These are phyloP conservation scores for Spicauda simplicius DNA, from an alignment of 2,888 invertebrate species.

Conservation along the genomic window DNA sequence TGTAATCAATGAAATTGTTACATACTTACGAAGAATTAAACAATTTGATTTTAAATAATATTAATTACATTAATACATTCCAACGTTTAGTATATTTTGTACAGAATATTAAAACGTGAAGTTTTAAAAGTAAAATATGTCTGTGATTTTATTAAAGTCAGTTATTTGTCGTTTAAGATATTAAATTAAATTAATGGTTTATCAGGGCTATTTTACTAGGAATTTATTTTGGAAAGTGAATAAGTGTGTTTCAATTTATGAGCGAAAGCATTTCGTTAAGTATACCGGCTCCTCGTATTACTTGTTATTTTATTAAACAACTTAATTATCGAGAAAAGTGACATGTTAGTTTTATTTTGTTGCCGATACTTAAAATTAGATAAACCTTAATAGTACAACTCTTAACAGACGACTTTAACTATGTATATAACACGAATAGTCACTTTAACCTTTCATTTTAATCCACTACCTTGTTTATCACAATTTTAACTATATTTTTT, in stretches of 20 bases:
- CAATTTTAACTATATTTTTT: too few relatives aligned
- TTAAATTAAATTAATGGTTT: background rate
- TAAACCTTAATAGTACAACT: background rate
- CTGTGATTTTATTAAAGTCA: background rate
- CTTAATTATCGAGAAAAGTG: background rate
- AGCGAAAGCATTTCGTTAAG: constrained; percentile 2
- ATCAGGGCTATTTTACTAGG: background rate
- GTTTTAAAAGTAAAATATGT: background rate
- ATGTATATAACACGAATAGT: too few relatives aligned
- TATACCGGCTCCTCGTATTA: background rate
- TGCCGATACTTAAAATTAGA: background rate
- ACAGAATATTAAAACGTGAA: background rate
- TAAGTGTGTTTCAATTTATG: background rate
- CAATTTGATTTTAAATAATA: too few relatives aligned
- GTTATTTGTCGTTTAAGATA: background rate
- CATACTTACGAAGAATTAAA: too few relatives aligned
- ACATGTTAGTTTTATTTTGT: background rate
- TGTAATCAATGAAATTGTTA: too few relatives aligned
- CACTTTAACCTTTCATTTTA: too few relatives aligned
- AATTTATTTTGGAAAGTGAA: constrained; percentile 17
- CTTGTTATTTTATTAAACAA: constrained; percentile 4
- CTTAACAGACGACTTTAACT: background rate
- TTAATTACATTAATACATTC: too few relatives aligned
- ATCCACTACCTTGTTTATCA: too few relatives aligned
- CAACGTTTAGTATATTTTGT: background rate